phyloP scores from a whole-genome alignment of 1,140 invertebrate genomes.

The Drosophila dunni region DNA sequence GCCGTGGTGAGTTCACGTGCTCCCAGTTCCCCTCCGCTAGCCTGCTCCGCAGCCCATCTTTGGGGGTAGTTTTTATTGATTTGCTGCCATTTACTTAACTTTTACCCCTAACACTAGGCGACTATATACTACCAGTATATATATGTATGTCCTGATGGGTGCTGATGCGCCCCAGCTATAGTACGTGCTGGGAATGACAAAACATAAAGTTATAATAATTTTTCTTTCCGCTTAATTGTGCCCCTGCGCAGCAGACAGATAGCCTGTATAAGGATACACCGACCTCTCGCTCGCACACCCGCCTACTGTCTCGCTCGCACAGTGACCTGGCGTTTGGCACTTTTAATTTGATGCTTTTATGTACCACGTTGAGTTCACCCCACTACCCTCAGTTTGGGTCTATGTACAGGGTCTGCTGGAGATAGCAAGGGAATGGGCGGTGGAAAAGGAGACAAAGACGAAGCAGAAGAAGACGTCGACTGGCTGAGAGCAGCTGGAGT shows the following conservation, averaged over 20 bases:
- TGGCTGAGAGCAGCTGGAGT: constrained; percentile 22
- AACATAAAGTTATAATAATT: constrained; percentile 84
- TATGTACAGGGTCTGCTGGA: constrained; percentile 11
- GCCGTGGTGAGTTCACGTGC: constrained; percentile 41
- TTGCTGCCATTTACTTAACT: constrained; percentile 49
- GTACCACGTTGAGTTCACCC: constrained; percentile 40
- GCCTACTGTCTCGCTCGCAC: constrained; percentile 2
- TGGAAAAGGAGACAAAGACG: neutral
- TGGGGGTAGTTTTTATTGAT: constrained; percentile 77
- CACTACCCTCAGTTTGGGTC: neutral
- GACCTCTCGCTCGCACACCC: constrained; percentile 4
- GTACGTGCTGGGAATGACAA: constrained; percentile 76
- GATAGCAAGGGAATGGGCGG: neutral
- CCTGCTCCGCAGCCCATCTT: constrained; percentile 6
- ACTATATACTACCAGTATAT: constrained; percentile 11
- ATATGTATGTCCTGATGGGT: neutral
- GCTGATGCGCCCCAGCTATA: constrained; percentile 5
- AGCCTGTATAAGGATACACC: constrained; percentile 58
- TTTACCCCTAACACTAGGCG: constrained; percentile 14
- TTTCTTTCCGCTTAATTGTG: constrained; percentile 84
- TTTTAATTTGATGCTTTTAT: constrained; percentile 83
- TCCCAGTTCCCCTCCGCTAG: neutral
- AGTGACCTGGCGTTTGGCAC: constrained; percentile 65
- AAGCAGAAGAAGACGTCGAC: too few relatives aligned
- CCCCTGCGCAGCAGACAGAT: constrained; percentile 69